These are phyloP conservation scores for Anthrax anthrax DNA, from an alignment of 2,888 invertebrate genomes.

Conservation along the genomic window DNA sequence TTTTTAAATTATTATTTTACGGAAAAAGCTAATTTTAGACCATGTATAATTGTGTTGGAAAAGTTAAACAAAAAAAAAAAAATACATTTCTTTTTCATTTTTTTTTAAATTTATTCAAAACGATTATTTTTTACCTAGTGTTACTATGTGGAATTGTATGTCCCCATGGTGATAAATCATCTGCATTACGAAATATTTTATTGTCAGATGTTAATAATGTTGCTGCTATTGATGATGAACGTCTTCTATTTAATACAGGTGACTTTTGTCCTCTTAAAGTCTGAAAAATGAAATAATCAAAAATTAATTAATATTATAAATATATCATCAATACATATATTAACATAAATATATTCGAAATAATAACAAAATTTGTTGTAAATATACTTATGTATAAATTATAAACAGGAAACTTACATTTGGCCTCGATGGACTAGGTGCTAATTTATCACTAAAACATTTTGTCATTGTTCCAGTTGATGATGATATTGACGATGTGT, in stretches of 20 bases:
- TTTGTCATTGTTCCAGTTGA: slow-evolving; percentile 9
- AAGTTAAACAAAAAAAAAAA: too few species aligned
- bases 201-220: slow-evolving; percentile 25
- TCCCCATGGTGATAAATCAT: slow-evolving; percentile 10
- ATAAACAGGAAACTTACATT: slow-evolving; percentile 5
- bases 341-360: not conserved
- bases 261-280: slow-evolving; percentile 24
- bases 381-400: too few species aligned
- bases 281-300: slow-evolving; percentile 12
- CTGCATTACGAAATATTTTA: slow-evolving; percentile 16
- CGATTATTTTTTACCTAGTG: slow-evolving; percentile 11
- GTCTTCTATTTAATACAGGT: slow-evolving; percentile 26
- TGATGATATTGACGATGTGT: slow-evolving; percentile 8
- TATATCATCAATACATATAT: not conserved
- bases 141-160: slow-evolving; percentile 13
- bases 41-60: too few species aligned
- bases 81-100: too few species aligned
- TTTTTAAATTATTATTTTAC: too few species aligned
- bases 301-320: too few species aligned
- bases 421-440: slow-evolving; percentile 7
- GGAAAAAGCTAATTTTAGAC: too few species aligned
- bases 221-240: slow-evolving; percentile 29
- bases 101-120: too few species aligned
- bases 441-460: slow-evolving; percentile 10
- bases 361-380: too few species aligned